Evolutionary conservation across 2,888 invertebrate genomes (phyloP).

Genomic region (Sminthurinus aureus): DNA sequence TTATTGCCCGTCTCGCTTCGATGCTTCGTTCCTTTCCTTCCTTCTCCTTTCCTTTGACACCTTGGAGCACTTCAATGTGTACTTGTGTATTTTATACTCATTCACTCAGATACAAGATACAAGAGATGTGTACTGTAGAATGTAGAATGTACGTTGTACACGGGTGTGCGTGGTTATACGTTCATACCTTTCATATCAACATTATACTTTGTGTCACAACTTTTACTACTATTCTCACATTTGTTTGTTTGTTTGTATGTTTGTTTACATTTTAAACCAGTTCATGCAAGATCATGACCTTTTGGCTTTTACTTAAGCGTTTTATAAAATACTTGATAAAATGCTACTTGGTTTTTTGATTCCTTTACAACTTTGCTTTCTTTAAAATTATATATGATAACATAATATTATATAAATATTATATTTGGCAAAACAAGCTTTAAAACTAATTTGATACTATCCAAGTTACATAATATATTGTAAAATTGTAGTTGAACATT

Average conservation of each 20-base stretch:
- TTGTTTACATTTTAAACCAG: neutral
- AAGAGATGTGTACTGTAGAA: too few relatives aligned
- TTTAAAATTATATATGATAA: too few relatives aligned
- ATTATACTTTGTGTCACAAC: neutral
- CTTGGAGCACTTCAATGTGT: neutral
- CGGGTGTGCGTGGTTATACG: neutral
- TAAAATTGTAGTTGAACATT: too few relatives aligned
- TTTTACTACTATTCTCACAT: neutral
- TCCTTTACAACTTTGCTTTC: too few relatives aligned
- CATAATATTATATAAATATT: too few relatives aligned
- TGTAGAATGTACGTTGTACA: neutral
- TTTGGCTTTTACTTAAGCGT: neutral
- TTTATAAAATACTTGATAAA: too few relatives aligned
- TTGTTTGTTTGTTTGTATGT: neutral
- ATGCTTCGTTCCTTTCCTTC: neutral
- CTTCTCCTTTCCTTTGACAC: neutral
- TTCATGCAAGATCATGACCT: neutral
- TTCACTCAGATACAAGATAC: neutral
- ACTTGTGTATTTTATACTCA: neutral
- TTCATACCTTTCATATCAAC: neutral
- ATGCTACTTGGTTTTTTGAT: too few relatives aligned
- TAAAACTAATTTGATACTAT: too few relatives aligned
- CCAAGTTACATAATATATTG: too few relatives aligned
- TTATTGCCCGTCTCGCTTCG: constrained; percentile 27
- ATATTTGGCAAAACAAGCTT: too few relatives aligned